phyloP scores from a whole-genome alignment of 2,797 vertebrate species.

The Enteromius viviparus region DNA sequence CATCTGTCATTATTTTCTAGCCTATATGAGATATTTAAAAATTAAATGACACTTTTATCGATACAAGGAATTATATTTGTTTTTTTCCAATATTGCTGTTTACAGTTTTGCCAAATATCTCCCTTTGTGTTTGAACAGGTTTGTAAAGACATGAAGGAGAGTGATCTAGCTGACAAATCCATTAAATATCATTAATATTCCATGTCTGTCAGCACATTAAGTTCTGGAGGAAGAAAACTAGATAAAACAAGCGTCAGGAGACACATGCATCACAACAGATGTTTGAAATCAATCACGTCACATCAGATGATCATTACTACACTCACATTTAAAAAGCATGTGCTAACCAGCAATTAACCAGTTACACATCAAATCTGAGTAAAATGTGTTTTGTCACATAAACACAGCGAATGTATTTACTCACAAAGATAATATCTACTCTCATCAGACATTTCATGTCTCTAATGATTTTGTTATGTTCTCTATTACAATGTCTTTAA shows the following conservation, averaged over 20 bases:
- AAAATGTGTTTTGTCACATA: not conserved
- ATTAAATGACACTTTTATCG: not conserved
- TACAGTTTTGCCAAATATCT: not conserved
- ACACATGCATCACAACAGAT: not conserved
- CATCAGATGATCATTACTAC: not conserved
- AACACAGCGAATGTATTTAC: not conserved
- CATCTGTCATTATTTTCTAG: not conserved
- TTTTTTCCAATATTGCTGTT: not conserved
- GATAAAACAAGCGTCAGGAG: not conserved
- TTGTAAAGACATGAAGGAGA: not conserved
- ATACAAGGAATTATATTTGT: not conserved
- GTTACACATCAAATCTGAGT: not conserved
- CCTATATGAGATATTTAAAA: not conserved
- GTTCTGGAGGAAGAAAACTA: not conserved
- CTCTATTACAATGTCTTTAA: not conserved
- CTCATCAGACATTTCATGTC: not conserved
- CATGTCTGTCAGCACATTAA: not conserved
- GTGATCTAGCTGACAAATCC: not conserved
- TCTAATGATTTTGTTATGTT: not conserved
- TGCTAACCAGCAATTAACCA: not conserved
- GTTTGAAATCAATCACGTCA: not conserved
- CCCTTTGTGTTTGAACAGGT: not conserved
- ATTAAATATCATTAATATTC: not conserved
- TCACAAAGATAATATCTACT: not conserved
- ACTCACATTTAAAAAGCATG: not conserved